These are phyloP conservation scores for Prunella himalayana DNA, from an alignment of 2,113 vertebrate species.

Conservation along the genomic window DNA sequence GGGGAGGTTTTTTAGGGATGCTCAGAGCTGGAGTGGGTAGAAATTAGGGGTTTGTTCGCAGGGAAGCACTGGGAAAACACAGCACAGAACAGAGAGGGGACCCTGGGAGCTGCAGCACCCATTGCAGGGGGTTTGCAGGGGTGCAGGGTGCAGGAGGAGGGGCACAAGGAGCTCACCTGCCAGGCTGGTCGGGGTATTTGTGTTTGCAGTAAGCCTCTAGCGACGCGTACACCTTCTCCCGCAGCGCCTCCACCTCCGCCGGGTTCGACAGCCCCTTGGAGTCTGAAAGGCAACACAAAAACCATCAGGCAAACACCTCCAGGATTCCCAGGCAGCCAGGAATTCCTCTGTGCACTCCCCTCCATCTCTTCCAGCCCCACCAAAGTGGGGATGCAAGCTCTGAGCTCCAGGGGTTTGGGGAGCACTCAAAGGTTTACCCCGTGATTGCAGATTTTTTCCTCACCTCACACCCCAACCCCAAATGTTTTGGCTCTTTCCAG, in stretches of 20 bases:
- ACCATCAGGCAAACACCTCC: background rate
- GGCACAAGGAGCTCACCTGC: constrained; percentile 77
- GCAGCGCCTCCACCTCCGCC: constrained; percentile 89
- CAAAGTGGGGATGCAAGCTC: rapidly evolving
- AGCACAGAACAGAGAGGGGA: rapidly evolving
- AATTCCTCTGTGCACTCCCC: rapidly evolving
- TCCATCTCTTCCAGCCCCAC: background rate
- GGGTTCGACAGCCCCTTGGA: constrained; percentile 97
- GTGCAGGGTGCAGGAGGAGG: background rate
- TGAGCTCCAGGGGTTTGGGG: background rate
- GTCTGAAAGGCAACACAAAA: constrained; percentile 66
- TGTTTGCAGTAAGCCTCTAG: constrained; percentile 99
- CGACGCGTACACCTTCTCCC: constrained; percentile 97
- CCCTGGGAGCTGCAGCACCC: background rate
- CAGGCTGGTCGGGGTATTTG: constrained; percentile 97
- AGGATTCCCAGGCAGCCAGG: background rate
- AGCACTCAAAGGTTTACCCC: rapidly evolving
- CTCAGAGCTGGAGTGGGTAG: background rate
- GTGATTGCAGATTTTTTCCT: background rate
- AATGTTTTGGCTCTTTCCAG: background rate
- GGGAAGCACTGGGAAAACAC: background rate
- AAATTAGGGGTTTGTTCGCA: rapidly evolving
- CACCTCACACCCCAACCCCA: background rate
- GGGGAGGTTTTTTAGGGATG: background rate
- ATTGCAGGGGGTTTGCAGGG: background rate